Base-by-base conservation (phyloP, 2,797 vertebrate species). In the Anableps anableps region DNA sequence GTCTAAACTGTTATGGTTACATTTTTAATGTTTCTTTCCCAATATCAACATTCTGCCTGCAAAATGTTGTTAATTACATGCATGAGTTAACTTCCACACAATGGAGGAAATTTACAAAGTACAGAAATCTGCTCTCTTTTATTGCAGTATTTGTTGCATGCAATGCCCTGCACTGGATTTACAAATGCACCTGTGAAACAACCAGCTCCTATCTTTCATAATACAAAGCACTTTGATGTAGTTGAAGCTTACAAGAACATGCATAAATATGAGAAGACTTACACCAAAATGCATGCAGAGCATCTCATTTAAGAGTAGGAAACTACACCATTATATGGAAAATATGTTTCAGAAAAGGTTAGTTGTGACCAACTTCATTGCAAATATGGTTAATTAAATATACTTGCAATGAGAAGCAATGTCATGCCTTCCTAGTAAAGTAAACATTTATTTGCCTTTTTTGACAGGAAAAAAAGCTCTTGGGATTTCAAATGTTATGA, bases 1-100 rank as follows among this genome's bases (percentile, higher is more conserved):
- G n/a, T 51, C 43, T n/a, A 23, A 34, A 34, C 10, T n/a, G 34
- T 48, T 78, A 45, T n/a, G 21, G 45, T 74, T 77, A 72, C 0
- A 38, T 55, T 72, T 47, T 72, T 47, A 16, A 31, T 19, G 17
- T 31, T 72, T 83, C 62, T 71, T 11, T 83, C 14, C 50, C 31
- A 26, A 64, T 38, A 53, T 38, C 48, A 53, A 23, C 10, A 21
- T 29, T 36, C 76, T 45, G 50, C 70, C 19, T 7, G 36, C 0
- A 62, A 43, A 10, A 73, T 43, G 8, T 31, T 1, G 0, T 80
- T 16, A 48, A 71, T 3, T 11, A 50, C 29, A 68, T 60, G 76
- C 64, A 77, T 66, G 17, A 17, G 76, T 41, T 19, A 48, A 48
- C 16, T 26, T 64, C 53, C 38, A 7, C 4, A 21, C 26, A 3